phyloP scores from a whole-genome alignment of 2,797 vertebrate species.

The Hafferia zeledoni region DNA sequence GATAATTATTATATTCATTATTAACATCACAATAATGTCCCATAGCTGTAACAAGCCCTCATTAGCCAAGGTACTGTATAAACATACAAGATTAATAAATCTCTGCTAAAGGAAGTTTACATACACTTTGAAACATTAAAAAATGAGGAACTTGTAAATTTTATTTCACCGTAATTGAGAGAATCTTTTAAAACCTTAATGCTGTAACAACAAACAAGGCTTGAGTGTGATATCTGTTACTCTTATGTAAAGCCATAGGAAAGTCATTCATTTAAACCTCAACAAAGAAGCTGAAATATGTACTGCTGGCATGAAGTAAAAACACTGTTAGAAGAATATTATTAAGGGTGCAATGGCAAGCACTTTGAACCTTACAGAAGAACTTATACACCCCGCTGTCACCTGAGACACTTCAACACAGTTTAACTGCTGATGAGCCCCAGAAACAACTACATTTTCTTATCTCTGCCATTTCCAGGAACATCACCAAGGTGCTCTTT shows the following conservation, averaged over 20 bases:
- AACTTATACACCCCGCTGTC: neutral
- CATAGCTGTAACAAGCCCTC: neutral
- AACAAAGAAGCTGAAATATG: neutral
- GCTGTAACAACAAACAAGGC: neutral
- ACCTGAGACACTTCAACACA: neutral
- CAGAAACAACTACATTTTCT: neutral
- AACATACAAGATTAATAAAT: neutral
- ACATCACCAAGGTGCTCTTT: neutral
- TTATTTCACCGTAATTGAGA: neutral
- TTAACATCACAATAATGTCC: neutral
- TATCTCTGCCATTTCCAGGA: neutral
- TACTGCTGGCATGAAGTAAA: neutral
- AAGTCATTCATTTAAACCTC: neutral
- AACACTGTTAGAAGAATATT: neutral
- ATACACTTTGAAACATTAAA: neutral
- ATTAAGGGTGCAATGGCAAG: neutral
- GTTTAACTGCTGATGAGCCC: neutral
- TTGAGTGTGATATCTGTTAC: neutral
- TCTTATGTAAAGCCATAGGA: slow-evolving; percentile 9
- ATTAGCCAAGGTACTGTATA: neutral
- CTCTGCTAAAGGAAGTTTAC: neutral
- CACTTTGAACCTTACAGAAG: neutral
- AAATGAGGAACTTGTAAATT: neutral
- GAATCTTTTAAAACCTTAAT: slow-evolving; percentile 3
- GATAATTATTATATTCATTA: neutral